Conservation (phyloP, 2,888 invertebrate species). For the Nemapogon koenigi region DNA sequence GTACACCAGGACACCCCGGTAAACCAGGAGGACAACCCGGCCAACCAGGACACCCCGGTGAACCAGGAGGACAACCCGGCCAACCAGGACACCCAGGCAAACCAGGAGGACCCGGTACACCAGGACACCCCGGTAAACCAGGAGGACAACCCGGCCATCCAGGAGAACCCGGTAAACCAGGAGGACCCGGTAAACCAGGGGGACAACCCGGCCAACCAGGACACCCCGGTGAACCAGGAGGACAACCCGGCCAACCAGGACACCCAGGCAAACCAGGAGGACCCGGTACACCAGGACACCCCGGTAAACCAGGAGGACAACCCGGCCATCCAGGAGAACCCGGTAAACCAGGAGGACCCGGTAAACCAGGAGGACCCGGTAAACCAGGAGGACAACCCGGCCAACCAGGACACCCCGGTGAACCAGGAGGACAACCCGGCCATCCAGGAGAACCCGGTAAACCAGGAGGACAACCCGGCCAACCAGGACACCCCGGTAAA, state of each 20-base stretch:
- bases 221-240: conserved; percentile 26
- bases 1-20: conserved; percentile 10
- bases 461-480: conserved; percentile 12
- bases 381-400: conserved; percentile 14
- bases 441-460: conserved; percentile 11
- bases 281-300: conserved; percentile 5
- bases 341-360: conserved; percentile 12
- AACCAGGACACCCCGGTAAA: conserved; percentile 10
- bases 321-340: conserved; percentile 7
- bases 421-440: conserved; percentile 16
- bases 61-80: conserved; percentile 12
- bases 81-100: conserved; percentile 11
- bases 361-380: conserved; percentile 15
- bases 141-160: conserved; percentile 21
- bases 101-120: conserved; percentile 14
- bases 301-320: conserved; percentile 5
- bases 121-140: conserved; percentile 21
- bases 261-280: conserved; percentile 22
- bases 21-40: conserved; percentile 11
- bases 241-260: conserved; percentile 16
- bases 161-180: conserved; percentile 2
- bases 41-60: conserved; percentile 11
- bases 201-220: conserved; percentile 17
- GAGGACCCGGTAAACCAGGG: conserved; percentile 20
- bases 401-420: conserved; percentile 10